Conservation (phyloP, 2,797 vertebrate genomes). For the Ispidina lecontei region DNA sequence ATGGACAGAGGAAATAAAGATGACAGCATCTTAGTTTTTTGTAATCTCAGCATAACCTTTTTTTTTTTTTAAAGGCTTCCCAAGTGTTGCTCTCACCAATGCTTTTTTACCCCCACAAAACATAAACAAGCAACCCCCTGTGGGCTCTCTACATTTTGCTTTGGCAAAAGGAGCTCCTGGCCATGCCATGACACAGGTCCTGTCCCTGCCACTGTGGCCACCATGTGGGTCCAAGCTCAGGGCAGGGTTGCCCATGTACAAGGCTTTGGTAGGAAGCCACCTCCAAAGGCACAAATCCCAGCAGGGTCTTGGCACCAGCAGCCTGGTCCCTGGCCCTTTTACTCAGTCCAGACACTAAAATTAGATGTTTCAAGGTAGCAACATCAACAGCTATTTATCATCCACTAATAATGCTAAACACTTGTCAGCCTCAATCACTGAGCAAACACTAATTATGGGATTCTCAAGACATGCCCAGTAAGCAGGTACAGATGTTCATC, state of each 20-base stretch:
- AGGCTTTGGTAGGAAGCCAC: neutral
- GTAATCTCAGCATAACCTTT: neutral
- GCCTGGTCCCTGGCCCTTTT: neutral
- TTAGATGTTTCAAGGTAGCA: neutral
- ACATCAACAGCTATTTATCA: slow-evolving; percentile 38
- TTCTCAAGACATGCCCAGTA: neutral
- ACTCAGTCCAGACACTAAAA: slow-evolving; percentile 33
- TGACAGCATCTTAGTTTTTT: neutral
- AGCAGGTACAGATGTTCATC: neutral
- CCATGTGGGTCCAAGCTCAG: accelerated
- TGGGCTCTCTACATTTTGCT: neutral
- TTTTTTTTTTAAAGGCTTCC: neutral
- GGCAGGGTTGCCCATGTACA: neutral
- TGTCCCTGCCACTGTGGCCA: neutral
- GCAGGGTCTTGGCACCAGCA: neutral
- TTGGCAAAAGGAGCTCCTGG: neutral
- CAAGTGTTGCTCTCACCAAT: neutral
- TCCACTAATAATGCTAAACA: neutral
- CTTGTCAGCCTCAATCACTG: neutral
- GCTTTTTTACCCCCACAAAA: neutral
- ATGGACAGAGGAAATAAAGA: neutral
- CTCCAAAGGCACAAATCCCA: neutral
- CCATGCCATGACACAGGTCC: neutral
- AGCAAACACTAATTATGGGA: slow-evolving; percentile 49
- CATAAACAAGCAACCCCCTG: neutral